These are phyloP conservation scores for Zingel zingel DNA, from an alignment of 2,113 vertebrate genomes.

Conservation along the genomic window DNA sequence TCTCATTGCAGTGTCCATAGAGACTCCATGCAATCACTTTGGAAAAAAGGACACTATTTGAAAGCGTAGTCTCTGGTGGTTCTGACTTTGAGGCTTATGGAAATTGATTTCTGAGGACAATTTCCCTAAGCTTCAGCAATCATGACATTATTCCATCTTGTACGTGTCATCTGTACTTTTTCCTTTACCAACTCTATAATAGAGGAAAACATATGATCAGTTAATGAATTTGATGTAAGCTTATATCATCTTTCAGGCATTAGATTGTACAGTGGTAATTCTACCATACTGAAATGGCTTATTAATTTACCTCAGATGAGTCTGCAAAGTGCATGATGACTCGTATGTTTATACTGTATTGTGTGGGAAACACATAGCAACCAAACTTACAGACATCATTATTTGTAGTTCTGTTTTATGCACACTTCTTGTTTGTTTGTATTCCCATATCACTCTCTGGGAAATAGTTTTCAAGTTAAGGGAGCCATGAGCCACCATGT, in stretches of 20 bases:
- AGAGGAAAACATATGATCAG: conserved; percentile 20
- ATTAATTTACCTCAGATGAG: conserved; percentile 30
- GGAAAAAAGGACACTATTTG: conserved; percentile 19
- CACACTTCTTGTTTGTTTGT: conserved; percentile 23
- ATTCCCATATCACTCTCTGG: conserved; percentile 16
- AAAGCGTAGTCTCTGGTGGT: conserved; percentile 21
- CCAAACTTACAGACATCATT: conserved; percentile 45
- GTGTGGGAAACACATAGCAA: conserved; percentile 49
- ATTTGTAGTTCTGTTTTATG: conserved; percentile 32
- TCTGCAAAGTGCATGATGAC: conserved; percentile 32
- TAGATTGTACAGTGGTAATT: conserved; percentile 13
- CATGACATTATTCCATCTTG: conserved; percentile 44
- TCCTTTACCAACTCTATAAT: conserved; percentile 35
- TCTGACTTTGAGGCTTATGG: conserved; percentile 27
- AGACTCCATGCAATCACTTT: conserved; percentile 52
- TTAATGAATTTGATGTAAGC: conserved; percentile 49
- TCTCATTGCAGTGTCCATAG: conserved; percentile 47
- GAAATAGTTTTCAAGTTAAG: conserved; percentile 11
- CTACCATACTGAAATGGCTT: conserved; percentile 23
- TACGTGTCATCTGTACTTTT: conserved; percentile 15
- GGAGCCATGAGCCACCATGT: background rate
- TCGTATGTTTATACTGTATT: conserved; percentile 31
- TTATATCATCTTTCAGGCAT: conserved; percentile 49
- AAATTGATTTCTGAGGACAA: conserved; percentile 38
- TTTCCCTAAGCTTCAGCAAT: conserved; percentile 47